Evolutionary conservation across 2,113 vertebrate genomes (phyloP), one percentile per base, ranked within the genome.

Genomic region (Chamaea fasciata): DNA sequence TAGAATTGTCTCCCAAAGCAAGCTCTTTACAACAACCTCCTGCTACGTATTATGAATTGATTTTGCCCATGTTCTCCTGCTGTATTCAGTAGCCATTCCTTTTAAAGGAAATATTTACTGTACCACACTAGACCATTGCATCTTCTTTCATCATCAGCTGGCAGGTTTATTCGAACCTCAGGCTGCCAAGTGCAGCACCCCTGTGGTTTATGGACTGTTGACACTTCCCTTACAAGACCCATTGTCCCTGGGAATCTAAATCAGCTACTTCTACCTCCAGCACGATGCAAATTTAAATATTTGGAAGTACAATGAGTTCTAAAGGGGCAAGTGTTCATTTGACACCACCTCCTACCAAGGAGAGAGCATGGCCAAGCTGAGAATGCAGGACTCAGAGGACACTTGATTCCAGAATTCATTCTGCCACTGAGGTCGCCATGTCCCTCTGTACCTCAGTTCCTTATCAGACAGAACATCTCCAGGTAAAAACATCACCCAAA

Each of bases 71-170:
- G 13, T 59, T 78, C 44, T 75, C 24, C 31, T 68, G 37, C 13
- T 77, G 27, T 31, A 60, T 70, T 68, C 44, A 53, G 12, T 1
- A 63, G 65, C 41, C 23, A 12, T 63, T 57, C 59, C 39, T 85
- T 70, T 77, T 21, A 68, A 90, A 89, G n/a, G 76, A 81, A 74
- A 59, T 64, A 67, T 67, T 88, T 91, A 75, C 41, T 62, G 47
- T 50, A 52, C 42, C 13, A 15, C n/a, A 13, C 50, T 47, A 26
- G 19, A 52, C 22, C 55, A 15, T 33, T 44, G 26, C 33, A 7
- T 10, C 27, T 65, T 37, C 28, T 60, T 83, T 18, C 37, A 57
- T 73, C 44, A 41, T 50, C 19, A 60, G 24, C 79, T 44, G 59
- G 49, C 55, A 80, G 59, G 69, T 75, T 93, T 92, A 35, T 70